Percentiles rank a stretch among this genome's conserved stretches.
These are phyloP conservation scores for Bemisia tabaci DNA, from an alignment of 1,140 invertebrate genomes.

Conservation along the genomic window DNA sequence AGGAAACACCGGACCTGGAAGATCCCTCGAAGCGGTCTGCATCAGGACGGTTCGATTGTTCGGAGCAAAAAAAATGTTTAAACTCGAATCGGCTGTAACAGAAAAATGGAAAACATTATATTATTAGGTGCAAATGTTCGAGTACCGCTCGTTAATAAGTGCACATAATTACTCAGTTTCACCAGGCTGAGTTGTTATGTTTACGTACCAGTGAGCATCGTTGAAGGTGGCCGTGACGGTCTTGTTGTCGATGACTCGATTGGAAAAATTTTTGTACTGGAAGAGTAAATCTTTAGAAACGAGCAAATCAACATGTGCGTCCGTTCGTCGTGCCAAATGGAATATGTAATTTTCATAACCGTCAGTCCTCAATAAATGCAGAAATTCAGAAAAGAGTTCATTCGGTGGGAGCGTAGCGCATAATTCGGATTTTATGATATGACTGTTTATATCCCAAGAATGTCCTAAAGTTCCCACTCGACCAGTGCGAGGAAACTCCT, in stretches of 20 bases:
- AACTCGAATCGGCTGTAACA: neutral
- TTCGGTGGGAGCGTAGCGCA: no score
- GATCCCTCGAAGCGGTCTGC: neutral
- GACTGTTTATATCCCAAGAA: no score
- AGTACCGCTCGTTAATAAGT: no score
- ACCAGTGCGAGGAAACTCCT: no score
- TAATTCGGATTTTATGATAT: no score
- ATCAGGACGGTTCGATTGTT: neutral
- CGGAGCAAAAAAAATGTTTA: neutral
- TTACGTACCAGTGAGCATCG: neutral
- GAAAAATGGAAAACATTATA: no score
- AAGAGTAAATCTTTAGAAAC: neutral
- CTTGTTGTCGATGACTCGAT: neutral
- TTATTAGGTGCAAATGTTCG: no score
- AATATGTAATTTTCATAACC: neutral
- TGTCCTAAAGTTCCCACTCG: no score
- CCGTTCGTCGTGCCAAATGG: neutral
- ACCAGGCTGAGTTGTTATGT: no score
- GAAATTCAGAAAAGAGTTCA: neutral
- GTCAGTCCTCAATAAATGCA: neutral
- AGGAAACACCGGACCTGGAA: neutral
- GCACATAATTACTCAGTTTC: no score
- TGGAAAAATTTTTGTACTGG: neutral
- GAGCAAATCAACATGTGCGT: neutral
- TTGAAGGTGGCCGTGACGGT: neutral